A percentile compares a stretch with the other conserved stretches of the same genome.
phyloP scores from a whole-genome alignment of 1,140 invertebrate genomes.

The Zelostemma sp. region DNA sequence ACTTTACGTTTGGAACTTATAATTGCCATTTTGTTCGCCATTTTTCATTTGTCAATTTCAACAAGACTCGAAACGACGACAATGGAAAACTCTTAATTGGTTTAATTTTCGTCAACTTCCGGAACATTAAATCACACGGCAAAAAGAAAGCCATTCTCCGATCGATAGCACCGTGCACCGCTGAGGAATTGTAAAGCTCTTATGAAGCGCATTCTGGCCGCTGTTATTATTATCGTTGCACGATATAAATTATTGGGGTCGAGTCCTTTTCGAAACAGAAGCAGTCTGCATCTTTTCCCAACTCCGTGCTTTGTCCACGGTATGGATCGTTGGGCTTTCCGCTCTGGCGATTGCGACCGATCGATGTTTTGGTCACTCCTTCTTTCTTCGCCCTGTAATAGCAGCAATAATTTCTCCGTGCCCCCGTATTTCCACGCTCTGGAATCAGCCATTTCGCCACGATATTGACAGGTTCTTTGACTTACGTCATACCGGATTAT shows the following conservation, averaged over 20 bases:
- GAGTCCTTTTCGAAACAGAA: constrained; percentile 27
- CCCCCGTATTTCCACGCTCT: constrained; percentile 7
- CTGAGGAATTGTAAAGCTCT: not conserved
- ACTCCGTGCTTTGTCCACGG: constrained; percentile 5
- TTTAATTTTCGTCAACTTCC: too few species aligned
- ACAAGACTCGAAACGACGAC: too few species aligned
- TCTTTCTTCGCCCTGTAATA: constrained; percentile 35
- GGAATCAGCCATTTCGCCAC: constrained; percentile 17
- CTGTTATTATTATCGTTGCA: constrained; percentile 13
- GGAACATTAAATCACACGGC: too few species aligned
- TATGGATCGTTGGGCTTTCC: constrained; percentile 45
- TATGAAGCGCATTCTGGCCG: not conserved
- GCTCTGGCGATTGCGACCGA: constrained; percentile 34
- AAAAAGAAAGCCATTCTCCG: too few species aligned
- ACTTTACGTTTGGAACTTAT: too few species aligned
- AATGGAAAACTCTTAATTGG: too few species aligned
- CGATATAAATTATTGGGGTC: constrained; percentile 32
- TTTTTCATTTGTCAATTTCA: too few species aligned
- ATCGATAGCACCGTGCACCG: too few species aligned
- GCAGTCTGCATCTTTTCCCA: constrained; percentile 34
- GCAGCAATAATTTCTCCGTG: constrained; percentile 28
- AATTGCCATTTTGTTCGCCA: too few species aligned
- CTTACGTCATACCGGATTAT: constrained; percentile 16
- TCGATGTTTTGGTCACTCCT: constrained; percentile 30
- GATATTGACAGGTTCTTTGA: constrained; percentile 28